Percentiles rank a stretch among this genome's conserved stretches.
Evolutionary conservation across 2,113 vertebrate genomes (phyloP).

Genomic region (Crotalus horridus): DNA sequence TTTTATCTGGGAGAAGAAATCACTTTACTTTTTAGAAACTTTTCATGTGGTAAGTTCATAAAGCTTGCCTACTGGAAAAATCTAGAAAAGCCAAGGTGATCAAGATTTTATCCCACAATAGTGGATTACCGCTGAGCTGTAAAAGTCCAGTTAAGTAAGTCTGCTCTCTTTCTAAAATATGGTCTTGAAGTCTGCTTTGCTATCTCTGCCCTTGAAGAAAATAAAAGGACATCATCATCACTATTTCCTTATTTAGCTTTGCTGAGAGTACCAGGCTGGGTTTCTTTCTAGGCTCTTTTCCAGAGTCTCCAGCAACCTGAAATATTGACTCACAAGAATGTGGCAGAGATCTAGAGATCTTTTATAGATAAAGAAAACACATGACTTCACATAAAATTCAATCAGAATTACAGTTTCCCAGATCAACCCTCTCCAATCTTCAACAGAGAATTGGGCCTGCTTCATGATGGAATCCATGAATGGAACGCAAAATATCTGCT

Average conservation of each 20-base stretch:
- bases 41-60: conserved; percentile 68
- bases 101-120: conserved; percentile 56
- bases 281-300: neutral
- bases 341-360: too few relatives aligned
- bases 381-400: neutral
- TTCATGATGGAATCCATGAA: neutral
- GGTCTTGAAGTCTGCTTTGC: conserved; percentile 44
- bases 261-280: fast-evolving
- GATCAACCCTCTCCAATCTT: neutral
- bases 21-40: conserved; percentile 60
- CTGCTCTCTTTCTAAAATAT: conserved; percentile 42
- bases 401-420: neutral
- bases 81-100: conserved; percentile 56
- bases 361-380: neutral
- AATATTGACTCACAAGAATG: neutral
- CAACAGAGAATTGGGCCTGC: neutral
- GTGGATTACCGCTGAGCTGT: conserved; percentile 48
- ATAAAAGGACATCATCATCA: conserved; percentile 4
- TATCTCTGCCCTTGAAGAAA: conserved; percentile 2
- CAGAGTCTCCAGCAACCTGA: neutral
- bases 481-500: neutral
- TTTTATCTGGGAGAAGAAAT: conserved; percentile 59
- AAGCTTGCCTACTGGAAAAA: conserved; percentile 56
- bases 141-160: conserved; percentile 42
- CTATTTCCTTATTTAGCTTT: neutral